phyloP scores from a whole-genome alignment of 2,113 vertebrate genomes.

The Xenotilapia flavipinnis region DNA sequence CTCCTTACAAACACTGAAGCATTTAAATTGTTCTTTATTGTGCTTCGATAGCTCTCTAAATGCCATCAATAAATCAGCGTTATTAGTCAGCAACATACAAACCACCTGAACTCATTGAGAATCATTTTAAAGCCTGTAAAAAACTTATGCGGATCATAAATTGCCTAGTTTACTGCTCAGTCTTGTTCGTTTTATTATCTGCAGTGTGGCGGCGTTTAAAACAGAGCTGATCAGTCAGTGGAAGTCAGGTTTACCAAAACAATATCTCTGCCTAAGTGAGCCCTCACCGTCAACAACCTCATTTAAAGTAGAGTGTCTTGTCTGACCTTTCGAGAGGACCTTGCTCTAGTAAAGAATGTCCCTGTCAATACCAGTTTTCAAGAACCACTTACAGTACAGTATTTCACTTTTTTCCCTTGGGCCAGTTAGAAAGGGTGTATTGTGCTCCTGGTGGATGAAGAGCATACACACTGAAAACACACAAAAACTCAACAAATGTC shows the following conservation, averaged over 20 bases:
- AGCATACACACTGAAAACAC: background rate
- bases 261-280: background rate
- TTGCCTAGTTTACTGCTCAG: background rate
- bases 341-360: conserved; percentile 33
- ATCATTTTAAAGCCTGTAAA: background rate
- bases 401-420: conserved; percentile 19
- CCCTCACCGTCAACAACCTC: background rate
- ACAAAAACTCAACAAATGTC: background rate
- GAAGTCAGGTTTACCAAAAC: background rate
- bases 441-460: background rate
- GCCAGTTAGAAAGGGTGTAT: background rate
- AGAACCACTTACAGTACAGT: conserved; percentile 35
- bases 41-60: background rate
- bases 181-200: background rate
- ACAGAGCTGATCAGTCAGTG: background rate
- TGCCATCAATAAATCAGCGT: background rate
- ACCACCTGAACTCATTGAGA: background rate
- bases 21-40: background rate
- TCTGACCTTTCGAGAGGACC: conserved; percentile 56
- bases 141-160: background rate
- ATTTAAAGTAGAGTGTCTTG: conserved; percentile 25
- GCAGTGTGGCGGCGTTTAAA: background rate
- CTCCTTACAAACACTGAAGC: background rate
- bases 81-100: background rate
- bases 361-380: conserved; percentile 66